phyloP scores from a whole-genome alignment of 2,113 vertebrate genomes.

The Oncorhynchus masou region DNA sequence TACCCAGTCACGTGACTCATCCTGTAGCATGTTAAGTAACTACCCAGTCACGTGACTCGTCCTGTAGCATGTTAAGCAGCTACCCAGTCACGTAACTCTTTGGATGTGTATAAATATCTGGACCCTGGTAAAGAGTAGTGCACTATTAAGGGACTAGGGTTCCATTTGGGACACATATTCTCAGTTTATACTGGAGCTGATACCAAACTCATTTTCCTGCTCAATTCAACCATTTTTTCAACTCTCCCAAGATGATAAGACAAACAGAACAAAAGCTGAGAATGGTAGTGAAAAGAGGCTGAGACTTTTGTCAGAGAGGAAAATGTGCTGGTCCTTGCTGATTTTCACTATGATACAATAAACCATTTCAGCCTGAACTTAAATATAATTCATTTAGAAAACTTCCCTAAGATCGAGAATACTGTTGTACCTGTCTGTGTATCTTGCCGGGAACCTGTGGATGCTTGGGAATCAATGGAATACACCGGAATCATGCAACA shows the following conservation, averaged over 20 bases:
- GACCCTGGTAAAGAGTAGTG: no score
- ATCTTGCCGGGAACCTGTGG: no score
- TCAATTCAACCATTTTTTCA: conserved; percentile 51
- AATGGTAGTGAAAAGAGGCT: conserved; percentile 20
- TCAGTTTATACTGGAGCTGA: conserved; percentile 47
- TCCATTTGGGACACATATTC: no score
- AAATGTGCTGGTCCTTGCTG: conserved; percentile 23
- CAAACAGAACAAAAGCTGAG: conserved; percentile 53
- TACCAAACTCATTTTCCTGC: conserved; percentile 56
- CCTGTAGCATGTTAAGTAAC: no score
- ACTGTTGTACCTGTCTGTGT: background rate
- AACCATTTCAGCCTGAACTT: conserved; percentile 22
- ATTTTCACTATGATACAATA: conserved; percentile 35
- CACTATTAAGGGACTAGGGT: no score
- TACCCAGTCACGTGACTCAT: no score
- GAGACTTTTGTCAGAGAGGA: conserved; percentile 15
- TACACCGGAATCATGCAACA: no score
- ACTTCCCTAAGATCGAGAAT: conserved; percentile 24
- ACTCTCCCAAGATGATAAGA: conserved; percentile 41
- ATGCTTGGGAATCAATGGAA: no score
- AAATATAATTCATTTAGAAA: conserved; percentile 52
- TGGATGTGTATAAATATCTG: no score
- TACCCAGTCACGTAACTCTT: no score
- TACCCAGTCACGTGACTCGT: no score
- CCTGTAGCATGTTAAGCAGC: no score